A percentile compares a stretch with the other conserved stretches of the same genome.
Evolutionary conservation across 2,797 vertebrate genomes (phyloP).

Genomic region (Gambusia yucatana): DNA sequence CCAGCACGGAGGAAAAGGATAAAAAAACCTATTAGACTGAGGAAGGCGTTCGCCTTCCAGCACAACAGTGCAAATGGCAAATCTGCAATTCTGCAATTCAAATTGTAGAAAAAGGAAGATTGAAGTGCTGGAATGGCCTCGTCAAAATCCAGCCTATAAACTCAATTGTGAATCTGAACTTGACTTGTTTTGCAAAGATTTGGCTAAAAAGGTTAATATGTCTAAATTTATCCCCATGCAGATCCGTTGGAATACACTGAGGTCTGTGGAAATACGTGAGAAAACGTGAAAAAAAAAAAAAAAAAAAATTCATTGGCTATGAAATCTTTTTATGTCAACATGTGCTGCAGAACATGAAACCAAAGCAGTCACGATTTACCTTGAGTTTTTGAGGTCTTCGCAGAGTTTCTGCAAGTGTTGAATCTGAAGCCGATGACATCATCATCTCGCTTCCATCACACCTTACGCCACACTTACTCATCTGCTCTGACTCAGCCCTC

Average conservation of each 20-base stretch:
- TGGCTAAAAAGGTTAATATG: background rate
- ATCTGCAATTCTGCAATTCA: background rate
- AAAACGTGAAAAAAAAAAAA: background rate
- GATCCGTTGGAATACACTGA: background rate
- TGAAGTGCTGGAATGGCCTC: background rate
- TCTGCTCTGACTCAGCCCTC: conserved; percentile 45
- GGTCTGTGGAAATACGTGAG: background rate
- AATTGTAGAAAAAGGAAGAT: background rate
- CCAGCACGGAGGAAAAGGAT: background rate
- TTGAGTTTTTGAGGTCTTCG: background rate
- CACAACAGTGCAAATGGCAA: background rate
- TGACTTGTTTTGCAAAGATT: background rate
- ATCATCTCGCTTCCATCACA: conserved; percentile 1
- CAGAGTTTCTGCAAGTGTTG: conserved; percentile 3
- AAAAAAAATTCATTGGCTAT: background rate
- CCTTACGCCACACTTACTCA: conserved; percentile 25
- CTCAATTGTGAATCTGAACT: background rate
- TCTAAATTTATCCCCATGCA: background rate
- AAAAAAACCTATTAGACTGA: background rate
- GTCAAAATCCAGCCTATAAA: background rate
- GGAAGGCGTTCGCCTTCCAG: background rate
- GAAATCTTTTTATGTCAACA: background rate
- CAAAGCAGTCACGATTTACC: background rate
- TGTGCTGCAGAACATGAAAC: background rate
- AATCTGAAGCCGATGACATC: background rate